Evolutionary conservation across 2,113 vertebrate species (phyloP).

Genomic region (Tylochromis polylepis): DNA sequence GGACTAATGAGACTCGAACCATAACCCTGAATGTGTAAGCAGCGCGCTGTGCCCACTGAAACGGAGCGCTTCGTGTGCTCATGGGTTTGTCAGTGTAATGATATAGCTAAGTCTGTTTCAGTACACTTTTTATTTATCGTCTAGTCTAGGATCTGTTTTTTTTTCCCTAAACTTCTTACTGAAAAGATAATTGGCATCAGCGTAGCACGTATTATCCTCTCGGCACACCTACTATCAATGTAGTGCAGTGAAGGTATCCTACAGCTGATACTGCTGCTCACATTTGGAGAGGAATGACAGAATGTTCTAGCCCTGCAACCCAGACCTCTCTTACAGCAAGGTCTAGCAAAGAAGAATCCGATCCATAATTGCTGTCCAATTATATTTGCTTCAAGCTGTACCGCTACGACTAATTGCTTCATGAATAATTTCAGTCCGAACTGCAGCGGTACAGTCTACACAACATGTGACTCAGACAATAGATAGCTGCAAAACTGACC

Average conservation of each 20-base stretch:
- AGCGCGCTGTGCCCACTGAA: neutral
- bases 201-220: neutral
- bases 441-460: neutral
- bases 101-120: neutral
- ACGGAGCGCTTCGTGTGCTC: neutral
- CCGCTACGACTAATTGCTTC: constrained; percentile 63
- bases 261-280: constrained; percentile 12
- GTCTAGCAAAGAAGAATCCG: constrained; percentile 50
- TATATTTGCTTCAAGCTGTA: constrained; percentile 65
- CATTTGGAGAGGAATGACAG: constrained; percentile 41
- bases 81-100: neutral
- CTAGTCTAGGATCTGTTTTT: neutral
- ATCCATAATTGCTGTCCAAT: constrained; percentile 69
- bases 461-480: constrained; percentile 32
- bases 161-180: neutral
- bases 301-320: constrained; percentile 13
- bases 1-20: constrained; percentile 29
- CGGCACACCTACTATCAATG: neutral
- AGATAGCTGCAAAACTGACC: constrained; percentile 34
- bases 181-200: constrained; percentile 39
- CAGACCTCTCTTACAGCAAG: constrained; percentile 57
- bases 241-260: neutral
- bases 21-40: neutral
- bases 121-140: neutral
- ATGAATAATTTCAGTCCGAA: constrained; percentile 60